Evolutionary conservation across 2,888 invertebrate genomes (phyloP).

Genomic region (Eupithecia inturbata): DNA sequence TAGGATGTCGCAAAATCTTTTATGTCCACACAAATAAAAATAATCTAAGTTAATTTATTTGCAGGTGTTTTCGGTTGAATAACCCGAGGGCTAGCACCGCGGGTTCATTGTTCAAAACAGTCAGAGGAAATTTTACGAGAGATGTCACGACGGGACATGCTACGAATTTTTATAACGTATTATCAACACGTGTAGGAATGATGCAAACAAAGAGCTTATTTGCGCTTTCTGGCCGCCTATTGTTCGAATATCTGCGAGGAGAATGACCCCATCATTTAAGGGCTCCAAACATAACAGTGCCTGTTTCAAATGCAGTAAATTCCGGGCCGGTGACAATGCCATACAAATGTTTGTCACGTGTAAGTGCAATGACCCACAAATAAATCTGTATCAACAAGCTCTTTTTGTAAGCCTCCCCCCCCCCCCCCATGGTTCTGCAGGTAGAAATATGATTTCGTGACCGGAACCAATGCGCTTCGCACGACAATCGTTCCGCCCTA

Average conservation of each 20-base stretch:
- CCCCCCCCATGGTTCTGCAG: slow-evolving; percentile 34
- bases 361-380: slow-evolving; percentile 59
- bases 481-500: slow-evolving; percentile 54
- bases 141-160: slow-evolving; percentile 66
- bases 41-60: slow-evolving; percentile 18
- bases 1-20: slow-evolving; percentile 19
- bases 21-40: background rate
- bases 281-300: slow-evolving; percentile 69
- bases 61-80: slow-evolving; percentile 34
- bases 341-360: slow-evolving; percentile 54
- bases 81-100: slow-evolving; percentile 42
- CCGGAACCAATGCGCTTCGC: slow-evolving; percentile 56
- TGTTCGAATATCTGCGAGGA: slow-evolving; percentile 68
- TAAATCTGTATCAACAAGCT: slow-evolving; percentile 45
- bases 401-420: slow-evolving; percentile 33
- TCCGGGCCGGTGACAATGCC: slow-evolving; percentile 59
- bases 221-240: slow-evolving; percentile 72
- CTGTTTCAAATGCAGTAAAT: slow-evolving; percentile 69
- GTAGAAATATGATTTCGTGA: slow-evolving; percentile 61
- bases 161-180: slow-evolving; percentile 78
- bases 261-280: slow-evolving; percentile 73
- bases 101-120: slow-evolving; percentile 74
- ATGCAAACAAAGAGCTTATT: slow-evolving; percentile 76
- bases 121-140: slow-evolving; percentile 75
- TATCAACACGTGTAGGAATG: slow-evolving; percentile 62